Evolutionary conservation across 2,797 vertebrate species (phyloP), one percentile per base, ranked within the genome.

Genomic region (Chrosomus eos): DNA sequence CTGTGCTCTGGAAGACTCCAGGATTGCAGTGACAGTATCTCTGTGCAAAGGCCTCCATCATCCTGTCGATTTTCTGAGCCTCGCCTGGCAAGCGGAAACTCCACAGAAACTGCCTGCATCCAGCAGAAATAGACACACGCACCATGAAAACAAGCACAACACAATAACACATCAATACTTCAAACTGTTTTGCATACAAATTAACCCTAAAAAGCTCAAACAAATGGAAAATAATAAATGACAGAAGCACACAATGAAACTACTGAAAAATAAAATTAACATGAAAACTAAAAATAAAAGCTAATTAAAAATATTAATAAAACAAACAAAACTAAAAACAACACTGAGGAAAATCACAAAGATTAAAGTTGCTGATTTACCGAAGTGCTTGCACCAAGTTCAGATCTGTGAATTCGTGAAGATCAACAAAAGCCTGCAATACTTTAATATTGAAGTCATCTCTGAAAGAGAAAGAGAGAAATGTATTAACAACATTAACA

Each of bases 41-140:
- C 91, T 98, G 97, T 72, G 97, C 97, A 67, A 98, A 98, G n/a
- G 97, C 97, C 90, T 98, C 97, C 97, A 98, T 98, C 97, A 98
- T 98, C 78, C 97, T 94, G 91, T 98, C 97, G 23, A 98, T 98
- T 90, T 98, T 98, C 93, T 98, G 97, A 48, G 97, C 97, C 91
- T 98, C 97, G 21, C 97, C 97, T 0, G 97, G 97, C 88, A 98
- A 94, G 88, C 97, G 97, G 90, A 98, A 98, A 89, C 97, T 98
- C 97, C 97, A 98, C 43, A 98, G 94, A 92, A 98, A 98, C 68
- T 98, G 97, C 86, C 97, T 98, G 93, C 8, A 85, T 31, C 31
- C 19, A 55, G 23, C 55, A 82, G 13, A 58, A 14, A 82, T 21
- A 51, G 10, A 73, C 62, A 4, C 4, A 19, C 13, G 4, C 62